Evolutionary conservation across 2,113 vertebrate genomes (phyloP), one percentile per base, ranked within the genome.

Genomic region (Micronisus gabar): DNA sequence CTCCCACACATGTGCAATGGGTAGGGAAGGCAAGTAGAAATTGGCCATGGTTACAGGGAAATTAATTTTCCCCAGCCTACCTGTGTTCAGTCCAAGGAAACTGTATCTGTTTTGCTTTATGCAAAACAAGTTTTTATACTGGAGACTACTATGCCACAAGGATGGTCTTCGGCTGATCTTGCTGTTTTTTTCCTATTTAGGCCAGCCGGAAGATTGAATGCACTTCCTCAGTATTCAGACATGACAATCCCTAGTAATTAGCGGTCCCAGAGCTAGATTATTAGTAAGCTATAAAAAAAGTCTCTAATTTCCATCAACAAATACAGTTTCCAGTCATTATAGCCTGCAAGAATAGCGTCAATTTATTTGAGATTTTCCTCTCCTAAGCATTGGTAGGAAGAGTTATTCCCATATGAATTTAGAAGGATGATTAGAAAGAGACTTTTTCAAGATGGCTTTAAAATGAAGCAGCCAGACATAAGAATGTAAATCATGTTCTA

Each of bases 401-500:
- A 94, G 82, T 96, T 97, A 97, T 96, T 97, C 96, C 95, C 94
- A n/a, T 59, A 89, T 94, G 96, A 94, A 95, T 97, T 95, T 90
- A 89, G 94, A 94, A 93, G 79, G 95, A 95, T 97, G 95, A 97
- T 97, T 96, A 96, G 96, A 87, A 92, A 95, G 66, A 95, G 89
- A 83, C 68, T 95, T 96, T 91, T 91, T 95, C 95, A 95, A 86
- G 94, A 96, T 78, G 65, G 90, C 91, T 96, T 97, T 95, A 96
- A 96, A 96, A 93, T 91, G 96, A 96, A 94, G 93, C 93, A 95
- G 94, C 75, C 81, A 96, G 94, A 96, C 76, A 68, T 89, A 89
- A 91, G 91, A 96, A 97, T 97, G 97, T 95, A 97, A 97, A 97
- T 97, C 94, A 94, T 97, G 93, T 95, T 96, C 97, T 94, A 79